Conservation (phyloP, 2,888 invertebrate species). For the Pharmacophagus antenor region DNA sequence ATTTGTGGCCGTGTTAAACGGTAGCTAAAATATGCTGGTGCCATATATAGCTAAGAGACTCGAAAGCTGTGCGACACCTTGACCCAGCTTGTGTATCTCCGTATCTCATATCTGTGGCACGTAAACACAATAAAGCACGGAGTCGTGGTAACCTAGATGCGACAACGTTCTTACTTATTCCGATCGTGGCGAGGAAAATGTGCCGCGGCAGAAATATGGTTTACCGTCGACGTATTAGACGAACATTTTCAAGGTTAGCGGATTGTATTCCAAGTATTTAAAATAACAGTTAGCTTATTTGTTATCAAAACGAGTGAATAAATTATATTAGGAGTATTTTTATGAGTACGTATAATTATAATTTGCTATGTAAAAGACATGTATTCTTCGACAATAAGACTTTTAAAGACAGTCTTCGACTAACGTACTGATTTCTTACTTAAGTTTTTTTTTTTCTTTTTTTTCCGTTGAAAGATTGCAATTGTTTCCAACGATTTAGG, state of each 20-base stretch:
- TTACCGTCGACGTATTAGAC: conserved; percentile 12
- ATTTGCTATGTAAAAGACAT: too few species aligned
- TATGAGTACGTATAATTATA: too few species aligned
- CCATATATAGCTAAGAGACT: conserved; percentile 66
- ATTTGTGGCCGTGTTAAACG: conserved; percentile 49
- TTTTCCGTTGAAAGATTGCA: too few species aligned
- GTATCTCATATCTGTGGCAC: conserved; percentile 74
- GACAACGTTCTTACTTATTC: conserved; percentile 63
- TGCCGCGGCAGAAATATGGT: conserved; percentile 30
- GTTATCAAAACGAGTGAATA: background rate
- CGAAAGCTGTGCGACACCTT: conserved; percentile 77
- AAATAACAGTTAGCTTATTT: background rate
- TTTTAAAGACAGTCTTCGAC: too few species aligned
- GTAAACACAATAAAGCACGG: conserved; percentile 77
- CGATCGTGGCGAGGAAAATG: conserved; percentile 51
- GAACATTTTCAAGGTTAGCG: conserved; percentile 26
- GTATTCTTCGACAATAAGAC: too few species aligned
- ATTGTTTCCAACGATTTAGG: too few species aligned
- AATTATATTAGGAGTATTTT: too few species aligned
- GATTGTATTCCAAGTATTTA: conserved; percentile 5
- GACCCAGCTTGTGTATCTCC: conserved; percentile 64
- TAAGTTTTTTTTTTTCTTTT: too few species aligned
- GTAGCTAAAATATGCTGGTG: conserved; percentile 62
- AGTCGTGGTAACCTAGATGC: conserved; percentile 72
- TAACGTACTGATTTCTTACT: too few species aligned